Conservation (phyloP, 1,140 invertebrate genomes). For the Nasonia longicornis region DNA sequence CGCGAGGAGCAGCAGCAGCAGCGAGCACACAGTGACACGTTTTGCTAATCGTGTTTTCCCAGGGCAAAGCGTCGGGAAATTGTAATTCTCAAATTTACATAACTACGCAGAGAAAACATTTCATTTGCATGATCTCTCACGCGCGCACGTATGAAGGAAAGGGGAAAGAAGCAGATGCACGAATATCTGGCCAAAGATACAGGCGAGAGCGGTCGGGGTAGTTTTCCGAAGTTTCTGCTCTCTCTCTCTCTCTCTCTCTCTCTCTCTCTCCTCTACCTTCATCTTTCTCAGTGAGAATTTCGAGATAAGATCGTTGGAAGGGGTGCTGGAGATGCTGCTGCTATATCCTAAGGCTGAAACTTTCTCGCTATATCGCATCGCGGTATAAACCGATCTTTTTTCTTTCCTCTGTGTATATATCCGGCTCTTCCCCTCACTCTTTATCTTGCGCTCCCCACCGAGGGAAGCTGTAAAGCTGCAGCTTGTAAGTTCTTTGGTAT, state of each 20-base stretch:
- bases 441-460: background rate
- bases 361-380: slow-evolving; percentile 20
- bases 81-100: slow-evolving; percentile 44
- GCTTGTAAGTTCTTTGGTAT: background rate
- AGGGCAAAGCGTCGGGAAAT: slow-evolving; percentile 31
- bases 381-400: slow-evolving; percentile 23
- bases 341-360: slow-evolving; percentile 14
- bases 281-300: slow-evolving; percentile 8
- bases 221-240: slow-evolving; percentile 33
- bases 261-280: background rate
- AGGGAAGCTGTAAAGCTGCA: background rate
- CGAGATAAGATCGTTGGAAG: slow-evolving; percentile 24
- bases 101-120: slow-evolving; percentile 43
- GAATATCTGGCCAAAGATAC: slow-evolving; percentile 37
- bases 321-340: background rate
- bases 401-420: background rate
- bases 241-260: background rate
- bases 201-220: background rate
- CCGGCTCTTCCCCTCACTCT: background rate
- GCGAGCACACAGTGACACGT: slow-evolving; percentile 22
- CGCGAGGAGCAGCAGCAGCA: too few species aligned
- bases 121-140: slow-evolving; percentile 39
- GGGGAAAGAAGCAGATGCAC: slow-evolving; percentile 29
- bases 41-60: slow-evolving; percentile 43
- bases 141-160: background rate